A percentile compares a stretch with the other conserved stretches of the same genome.
These are phyloP conservation scores for Arrhamphus sclerolepis DNA, from an alignment of 2,797 vertebrate genomes.

Conservation along the genomic window DNA sequence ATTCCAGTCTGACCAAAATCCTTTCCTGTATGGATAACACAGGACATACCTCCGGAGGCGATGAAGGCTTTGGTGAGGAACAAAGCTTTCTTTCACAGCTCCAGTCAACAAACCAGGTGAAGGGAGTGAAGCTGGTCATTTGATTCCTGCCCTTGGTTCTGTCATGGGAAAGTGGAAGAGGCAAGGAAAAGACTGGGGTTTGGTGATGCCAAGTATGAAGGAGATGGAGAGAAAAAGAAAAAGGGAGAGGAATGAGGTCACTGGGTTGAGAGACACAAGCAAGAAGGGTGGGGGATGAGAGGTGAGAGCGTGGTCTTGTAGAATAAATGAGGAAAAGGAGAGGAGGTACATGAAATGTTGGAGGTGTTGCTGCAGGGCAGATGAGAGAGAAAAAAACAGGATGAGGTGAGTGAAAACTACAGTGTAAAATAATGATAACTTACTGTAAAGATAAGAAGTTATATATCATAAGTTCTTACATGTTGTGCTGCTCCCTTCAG, in stretches of 20 bases:
- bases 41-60: constrained; percentile 67
- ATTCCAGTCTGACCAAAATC: constrained; percentile 63
- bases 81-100: constrained; percentile 74
- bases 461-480: no score
- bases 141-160: constrained; percentile 52
- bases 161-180: constrained; percentile 68
- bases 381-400: constrained; percentile 34
- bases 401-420: constrained; percentile 21
- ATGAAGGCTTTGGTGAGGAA: constrained; percentile 61
- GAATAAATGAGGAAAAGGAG: constrained; percentile 22
- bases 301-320: neutral
- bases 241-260: constrained; percentile 24
- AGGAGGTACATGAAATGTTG: neutral
- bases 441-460: no score
- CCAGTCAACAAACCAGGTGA: constrained; percentile 60
- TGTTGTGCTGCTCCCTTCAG: no score
- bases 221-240: constrained; percentile 21
- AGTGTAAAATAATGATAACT: no score
- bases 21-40: constrained; percentile 69
- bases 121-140: constrained; percentile 56
- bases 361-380: constrained; percentile 22
- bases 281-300: neutral
- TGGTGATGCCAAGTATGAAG: constrained; percentile 1
- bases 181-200: constrained; percentile 2
- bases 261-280: constrained; percentile 23